These are phyloP conservation scores for Drosophila melanosoma DNA, from an alignment of 2,888 invertebrate genomes.

Conservation along the genomic window DNA sequence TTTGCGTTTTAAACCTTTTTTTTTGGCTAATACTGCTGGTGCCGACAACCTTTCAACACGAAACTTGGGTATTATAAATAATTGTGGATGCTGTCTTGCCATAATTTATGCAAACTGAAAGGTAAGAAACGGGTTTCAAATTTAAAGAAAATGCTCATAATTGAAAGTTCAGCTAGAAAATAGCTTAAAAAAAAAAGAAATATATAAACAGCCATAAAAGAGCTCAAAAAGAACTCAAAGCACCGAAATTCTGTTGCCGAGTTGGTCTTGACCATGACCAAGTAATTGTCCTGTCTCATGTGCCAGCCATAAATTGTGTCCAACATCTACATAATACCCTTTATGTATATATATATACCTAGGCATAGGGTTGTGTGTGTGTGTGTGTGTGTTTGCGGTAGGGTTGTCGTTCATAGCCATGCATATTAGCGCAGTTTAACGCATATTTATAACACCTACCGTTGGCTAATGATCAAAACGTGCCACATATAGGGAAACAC, in stretches of 20 bases:
- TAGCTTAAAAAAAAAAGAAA: constrained; percentile 14
- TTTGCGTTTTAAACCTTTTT: constrained; percentile 58
- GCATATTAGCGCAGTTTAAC: constrained; percentile 68
- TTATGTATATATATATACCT: neutral
- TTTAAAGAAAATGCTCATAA: constrained; percentile 19
- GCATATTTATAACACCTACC: constrained; percentile 74
- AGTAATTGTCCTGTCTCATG: constrained; percentile 39
- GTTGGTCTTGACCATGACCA: constrained; percentile 46
- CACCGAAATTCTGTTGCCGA: neutral
- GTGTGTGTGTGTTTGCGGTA: neutral
- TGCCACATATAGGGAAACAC: constrained; percentile 63
- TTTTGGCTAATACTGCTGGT: constrained; percentile 13
- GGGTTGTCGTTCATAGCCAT: constrained; percentile 37
- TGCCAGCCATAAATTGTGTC: constrained; percentile 60
- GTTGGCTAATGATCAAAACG: constrained; percentile 76
- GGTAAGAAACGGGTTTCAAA: constrained; percentile 13
- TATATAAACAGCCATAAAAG: constrained; percentile 7
- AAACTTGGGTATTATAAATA: constrained; percentile 66
- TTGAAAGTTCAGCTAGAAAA: constrained; percentile 38
- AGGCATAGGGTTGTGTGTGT: neutral
- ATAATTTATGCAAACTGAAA: constrained; percentile 66
- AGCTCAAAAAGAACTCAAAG: constrained; percentile 26
- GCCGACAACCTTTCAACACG: constrained; percentile 59
- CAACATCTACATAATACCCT: constrained; percentile 54
- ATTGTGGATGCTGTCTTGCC: constrained; percentile 51